These are phyloP conservation scores for Protobothrops flavoviridis DNA, from an alignment of 2,113 vertebrate genomes.

Conservation along the genomic window DNA sequence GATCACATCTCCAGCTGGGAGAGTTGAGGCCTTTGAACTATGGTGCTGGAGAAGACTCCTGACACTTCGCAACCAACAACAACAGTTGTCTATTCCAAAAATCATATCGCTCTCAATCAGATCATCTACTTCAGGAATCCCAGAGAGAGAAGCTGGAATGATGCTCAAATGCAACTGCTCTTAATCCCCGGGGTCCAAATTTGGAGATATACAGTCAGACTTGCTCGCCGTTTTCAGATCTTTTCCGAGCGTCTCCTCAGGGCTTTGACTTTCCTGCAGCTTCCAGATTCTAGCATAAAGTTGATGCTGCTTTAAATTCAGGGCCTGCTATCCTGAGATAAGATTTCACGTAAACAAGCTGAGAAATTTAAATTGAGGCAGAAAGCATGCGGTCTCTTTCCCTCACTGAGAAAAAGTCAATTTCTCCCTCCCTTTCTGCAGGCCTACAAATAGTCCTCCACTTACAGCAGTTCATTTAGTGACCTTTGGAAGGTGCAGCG, in stretches of 20 bases:
- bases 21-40: no score
- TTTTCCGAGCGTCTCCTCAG: not conserved
- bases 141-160: not conserved
- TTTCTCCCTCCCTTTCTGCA: not conserved
- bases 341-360: not conserved
- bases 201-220: not conserved
- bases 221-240: not conserved
- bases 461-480: no score
- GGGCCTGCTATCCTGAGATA: constrained; percentile 15
- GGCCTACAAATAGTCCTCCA: not conserved
- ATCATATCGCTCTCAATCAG: not conserved
- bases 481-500: not conserved
- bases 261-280: not conserved
- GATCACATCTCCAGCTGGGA: not conserved
- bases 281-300: not conserved
- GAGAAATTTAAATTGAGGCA: not conserved
- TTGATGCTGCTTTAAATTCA: not conserved
- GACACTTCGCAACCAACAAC: no score
- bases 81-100: not conserved
- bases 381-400: fast-evolving
- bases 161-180: not conserved
- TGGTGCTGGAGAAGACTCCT: no score
- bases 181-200: not conserved
- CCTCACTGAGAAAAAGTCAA: constrained; percentile 44
- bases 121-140: not conserved